These are phyloP conservation scores for Falco columbarius DNA, from an alignment of 2,797 vertebrate genomes.

Conservation along the genomic window DNA sequence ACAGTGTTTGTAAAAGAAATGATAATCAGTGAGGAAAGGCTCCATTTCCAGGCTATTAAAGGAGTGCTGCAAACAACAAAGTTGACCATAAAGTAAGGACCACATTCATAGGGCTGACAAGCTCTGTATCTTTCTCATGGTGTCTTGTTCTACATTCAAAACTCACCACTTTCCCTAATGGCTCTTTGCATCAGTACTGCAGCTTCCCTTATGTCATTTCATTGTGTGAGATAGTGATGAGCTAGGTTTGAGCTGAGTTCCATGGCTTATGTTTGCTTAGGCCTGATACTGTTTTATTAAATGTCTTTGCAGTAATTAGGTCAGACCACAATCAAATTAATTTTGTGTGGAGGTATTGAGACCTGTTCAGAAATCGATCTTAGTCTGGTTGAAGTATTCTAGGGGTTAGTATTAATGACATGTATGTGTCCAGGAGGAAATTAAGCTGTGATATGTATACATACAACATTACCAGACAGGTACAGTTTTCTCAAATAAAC, in stretches of 20 bases:
- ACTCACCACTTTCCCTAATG: background rate
- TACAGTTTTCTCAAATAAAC: constrained; percentile 77
- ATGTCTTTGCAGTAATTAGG: constrained; percentile 18
- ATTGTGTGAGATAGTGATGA: background rate
- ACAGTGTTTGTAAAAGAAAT: background rate
- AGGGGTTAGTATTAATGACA: constrained; percentile 38
- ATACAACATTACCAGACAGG: constrained; percentile 51
- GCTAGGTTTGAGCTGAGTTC: constrained; percentile 4
- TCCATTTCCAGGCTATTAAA: background rate
- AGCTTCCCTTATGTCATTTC: background rate
- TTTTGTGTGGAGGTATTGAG: background rate
- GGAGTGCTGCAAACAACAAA: background rate
- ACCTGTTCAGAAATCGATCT: constrained; percentile 32
- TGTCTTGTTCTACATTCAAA: background rate
- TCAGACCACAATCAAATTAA: constrained; percentile 13
- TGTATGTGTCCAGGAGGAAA: constrained; percentile 50
- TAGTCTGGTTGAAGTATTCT: constrained; percentile 59
- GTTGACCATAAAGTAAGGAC: constrained; percentile 28
- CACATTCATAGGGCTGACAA: background rate
- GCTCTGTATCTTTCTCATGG: background rate
- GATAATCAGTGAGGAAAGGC: constrained; percentile 26
- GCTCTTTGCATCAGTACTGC: background rate
- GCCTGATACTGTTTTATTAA: constrained; percentile 23
- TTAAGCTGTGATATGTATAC: constrained; percentile 69
- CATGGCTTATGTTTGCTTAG: constrained; percentile 36